Evolutionary conservation across 2,797 vertebrate species (phyloP), one percentile per base, ranked within the genome.

Genomic region (Pelodytes ibericus): DNA sequence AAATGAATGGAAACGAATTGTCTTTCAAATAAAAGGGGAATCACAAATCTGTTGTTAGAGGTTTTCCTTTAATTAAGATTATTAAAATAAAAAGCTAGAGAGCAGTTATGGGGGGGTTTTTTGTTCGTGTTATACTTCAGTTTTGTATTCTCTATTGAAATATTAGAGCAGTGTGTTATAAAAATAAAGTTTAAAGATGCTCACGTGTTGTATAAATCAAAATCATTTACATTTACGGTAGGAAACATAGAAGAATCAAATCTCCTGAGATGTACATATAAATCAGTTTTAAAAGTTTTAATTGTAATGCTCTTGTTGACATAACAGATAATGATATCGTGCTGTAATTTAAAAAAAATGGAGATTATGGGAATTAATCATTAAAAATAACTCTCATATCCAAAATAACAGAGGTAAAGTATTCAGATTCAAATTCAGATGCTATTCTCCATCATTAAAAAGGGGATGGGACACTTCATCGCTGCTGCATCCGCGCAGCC

Each of bases 1-100:
- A 93, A 91, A 92, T 89, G 87, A 93, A 91, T 88, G 86, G 83
- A 92, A 92, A 89, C 89, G 90, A 91, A 89, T 93, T 92, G 83
- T 22, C 33, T 72, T 87, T 82, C 88, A 86, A 84, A 87, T 84
- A 82, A 88, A 80, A 87, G 79, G 81, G 66, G 83, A 86, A 81
- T 86, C 83, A 84, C 80, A 87, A 80, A 72, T 82, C 65, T 85
- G 77, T 81, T 81, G 80, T 80, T 84, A 81, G 77, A 80, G 77
- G 29, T 81, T 86, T 85, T 81, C 80, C 84, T 86, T 83, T 88
- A 83, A 84, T 88, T 84, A 84, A 79, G 75, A 82, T 72, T 79
- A 75, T 83, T 78, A 71, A 87, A 88, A 84, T 86, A 82, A 88
- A 84, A 75, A 80, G 75, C 49, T 60, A 75, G 80, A 81, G 80